Evolutionary conservation across 2,888 invertebrate species (phyloP).

Genomic region (Lasioglossum oenotherae): DNA sequence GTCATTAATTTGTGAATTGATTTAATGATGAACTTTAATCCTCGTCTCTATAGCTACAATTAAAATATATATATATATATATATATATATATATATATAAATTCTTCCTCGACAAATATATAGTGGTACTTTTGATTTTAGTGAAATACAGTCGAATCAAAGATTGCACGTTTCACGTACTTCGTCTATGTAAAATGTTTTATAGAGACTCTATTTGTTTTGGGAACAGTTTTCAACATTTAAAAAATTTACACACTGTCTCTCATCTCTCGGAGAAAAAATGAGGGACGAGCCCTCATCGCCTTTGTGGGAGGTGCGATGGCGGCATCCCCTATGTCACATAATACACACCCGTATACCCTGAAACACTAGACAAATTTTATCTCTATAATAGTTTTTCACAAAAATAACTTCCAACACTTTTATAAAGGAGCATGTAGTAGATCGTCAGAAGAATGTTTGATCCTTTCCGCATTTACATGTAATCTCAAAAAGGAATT

Average conservation of each 20-base stretch:
- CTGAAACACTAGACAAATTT: conserved; percentile 1
- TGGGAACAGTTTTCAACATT: background rate
- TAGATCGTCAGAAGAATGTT: background rate
- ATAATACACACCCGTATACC: background rate
- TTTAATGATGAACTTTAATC: background rate
- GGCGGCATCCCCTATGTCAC: conserved; percentile 9
- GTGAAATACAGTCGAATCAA: background rate
- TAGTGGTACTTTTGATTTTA: background rate
- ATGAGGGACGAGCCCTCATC: conserved; percentile 5
- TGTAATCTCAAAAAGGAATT: background rate
- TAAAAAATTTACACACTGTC: background rate
- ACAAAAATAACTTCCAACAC: background rate
- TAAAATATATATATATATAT: background rate
- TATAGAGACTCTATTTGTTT: background rate
- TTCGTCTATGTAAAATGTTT: background rate
- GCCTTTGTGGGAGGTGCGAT: conserved; percentile 8
- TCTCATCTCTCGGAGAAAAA: background rate
- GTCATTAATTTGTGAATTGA: background rate
- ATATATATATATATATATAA: too few species aligned
- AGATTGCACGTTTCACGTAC: background rate
- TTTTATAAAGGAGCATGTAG: background rate
- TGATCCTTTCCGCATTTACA: background rate
- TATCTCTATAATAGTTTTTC: conserved; percentile 9
- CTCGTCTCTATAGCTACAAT: background rate
- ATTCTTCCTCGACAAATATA: too few species aligned